These are phyloP conservation scores for Nymphicus hollandicus DNA, from an alignment of 2,113 vertebrate species.

Conservation along the genomic window DNA sequence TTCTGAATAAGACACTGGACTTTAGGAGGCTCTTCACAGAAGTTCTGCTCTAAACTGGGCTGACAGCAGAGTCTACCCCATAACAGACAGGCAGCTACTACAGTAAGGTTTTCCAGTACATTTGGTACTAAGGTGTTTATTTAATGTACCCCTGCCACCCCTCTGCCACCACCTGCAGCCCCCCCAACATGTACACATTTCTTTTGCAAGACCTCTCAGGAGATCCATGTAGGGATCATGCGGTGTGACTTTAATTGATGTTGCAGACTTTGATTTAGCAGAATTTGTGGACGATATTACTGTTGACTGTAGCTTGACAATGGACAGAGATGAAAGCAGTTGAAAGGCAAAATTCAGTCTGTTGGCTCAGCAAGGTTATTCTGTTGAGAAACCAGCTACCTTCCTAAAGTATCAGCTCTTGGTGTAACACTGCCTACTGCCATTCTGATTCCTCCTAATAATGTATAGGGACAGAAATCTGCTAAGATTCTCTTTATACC, in stretches of 20 bases:
- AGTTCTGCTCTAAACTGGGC: background rate
- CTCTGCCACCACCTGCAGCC: background rate
- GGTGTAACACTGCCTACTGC: background rate
- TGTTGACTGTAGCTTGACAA: background rate
- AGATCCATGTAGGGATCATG: background rate
- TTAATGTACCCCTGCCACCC: accelerated
- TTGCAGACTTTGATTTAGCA: background rate
- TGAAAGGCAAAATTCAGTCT: background rate
- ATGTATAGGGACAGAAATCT: background rate
- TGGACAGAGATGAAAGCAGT: background rate
- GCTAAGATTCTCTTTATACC: background rate
- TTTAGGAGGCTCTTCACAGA: background rate
- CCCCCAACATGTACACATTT: accelerated
- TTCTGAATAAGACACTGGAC: background rate
- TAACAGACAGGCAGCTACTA: background rate
- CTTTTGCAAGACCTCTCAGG: background rate
- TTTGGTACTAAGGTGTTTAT: background rate
- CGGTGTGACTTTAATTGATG: background rate
- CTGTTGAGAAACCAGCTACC: background rate
- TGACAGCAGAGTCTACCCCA: background rate
- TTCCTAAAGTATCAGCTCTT: background rate
- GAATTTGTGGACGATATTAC: background rate
- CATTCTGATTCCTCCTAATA: background rate
- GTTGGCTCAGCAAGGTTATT: background rate
- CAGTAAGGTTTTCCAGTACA: background rate